Percentiles rank a stretch among this genome's conserved stretches.
Evolutionary conservation across 2,888 invertebrate genomes (phyloP).

Genomic region (Abrostola tripartita): DNA sequence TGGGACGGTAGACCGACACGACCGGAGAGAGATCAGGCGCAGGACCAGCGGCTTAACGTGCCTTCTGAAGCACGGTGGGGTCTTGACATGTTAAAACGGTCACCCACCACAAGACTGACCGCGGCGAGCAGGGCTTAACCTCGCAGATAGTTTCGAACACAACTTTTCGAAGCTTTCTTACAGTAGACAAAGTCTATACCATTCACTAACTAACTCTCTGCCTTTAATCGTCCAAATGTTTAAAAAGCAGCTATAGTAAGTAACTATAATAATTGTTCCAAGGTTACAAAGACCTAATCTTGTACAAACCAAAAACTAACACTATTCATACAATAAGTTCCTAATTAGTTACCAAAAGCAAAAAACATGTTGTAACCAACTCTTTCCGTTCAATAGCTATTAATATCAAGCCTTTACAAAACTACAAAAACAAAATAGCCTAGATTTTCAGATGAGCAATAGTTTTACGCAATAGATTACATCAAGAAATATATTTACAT

Average conservation of each 20-base stretch:
- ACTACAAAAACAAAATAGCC: constrained; percentile 32
- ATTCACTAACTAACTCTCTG: no score
- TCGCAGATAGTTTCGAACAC: no score
- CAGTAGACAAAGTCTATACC: no score
- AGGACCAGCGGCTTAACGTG: no score
- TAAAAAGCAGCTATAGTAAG: neutral
- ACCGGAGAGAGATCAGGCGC: no score
- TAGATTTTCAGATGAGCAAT: constrained; percentile 51
- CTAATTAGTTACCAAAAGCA: neutral
- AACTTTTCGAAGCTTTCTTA: no score
- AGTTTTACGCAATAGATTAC: constrained; percentile 44
- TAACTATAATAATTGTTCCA: neutral
- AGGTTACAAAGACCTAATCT: neutral
- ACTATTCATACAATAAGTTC: neutral
- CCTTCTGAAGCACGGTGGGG: no score
- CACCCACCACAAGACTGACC: no score
- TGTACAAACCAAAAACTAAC: neutral
- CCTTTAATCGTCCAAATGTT: no score
- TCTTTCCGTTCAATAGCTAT: neutral
- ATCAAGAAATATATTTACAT: constrained; percentile 35
- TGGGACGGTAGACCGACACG: no score
- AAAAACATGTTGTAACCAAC: neutral
- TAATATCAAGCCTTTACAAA: neutral
- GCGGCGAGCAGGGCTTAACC: no score
- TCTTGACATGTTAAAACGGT: no score